phyloP scores from a whole-genome alignment of 1,140 invertebrate genomes.

The Neuroterus valhalla region DNA sequence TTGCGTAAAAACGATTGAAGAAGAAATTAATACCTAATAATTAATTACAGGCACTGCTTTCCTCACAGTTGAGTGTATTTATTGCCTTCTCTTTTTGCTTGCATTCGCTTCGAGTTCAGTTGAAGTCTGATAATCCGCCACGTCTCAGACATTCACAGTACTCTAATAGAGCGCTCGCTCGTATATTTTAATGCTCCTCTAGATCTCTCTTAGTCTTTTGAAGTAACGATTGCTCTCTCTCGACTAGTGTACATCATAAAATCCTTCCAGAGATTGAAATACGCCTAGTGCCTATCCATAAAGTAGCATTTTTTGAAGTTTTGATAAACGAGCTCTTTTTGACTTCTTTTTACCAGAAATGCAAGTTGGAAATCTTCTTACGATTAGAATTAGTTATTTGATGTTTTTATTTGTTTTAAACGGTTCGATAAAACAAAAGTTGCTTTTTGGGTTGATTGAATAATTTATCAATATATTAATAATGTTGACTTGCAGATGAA shows the following conservation, averaged over 20 bases:
- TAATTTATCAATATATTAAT: too few relatives aligned
- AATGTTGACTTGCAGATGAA: too few relatives aligned
- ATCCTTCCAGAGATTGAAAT: slow-evolving; percentile 6
- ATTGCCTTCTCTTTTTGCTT: slow-evolving; percentile 31
- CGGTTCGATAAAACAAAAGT: too few relatives aligned
- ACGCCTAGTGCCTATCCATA: slow-evolving; percentile 8
- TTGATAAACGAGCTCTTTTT: slow-evolving; percentile 20
- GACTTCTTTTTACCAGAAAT: neutral
- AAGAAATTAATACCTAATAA: too few relatives aligned
- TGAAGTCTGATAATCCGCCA: slow-evolving; percentile 46
- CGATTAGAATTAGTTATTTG: slow-evolving; percentile 7
- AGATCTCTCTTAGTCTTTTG: slow-evolving; percentile 1
- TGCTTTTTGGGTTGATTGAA: too few relatives aligned
- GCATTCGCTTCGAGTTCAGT: slow-evolving; percentile 37
- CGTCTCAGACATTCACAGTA: slow-evolving; percentile 33
- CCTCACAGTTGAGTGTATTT: too few relatives aligned
- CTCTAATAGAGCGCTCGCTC: slow-evolving; percentile 39
- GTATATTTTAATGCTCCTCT: slow-evolving; percentile 41
- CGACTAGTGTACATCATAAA: slow-evolving; percentile 7
- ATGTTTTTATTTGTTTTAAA: too few relatives aligned
- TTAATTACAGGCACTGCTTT: too few relatives aligned
- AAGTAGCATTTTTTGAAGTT: neutral
- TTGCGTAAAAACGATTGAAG: too few relatives aligned
- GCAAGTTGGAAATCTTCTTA: neutral
- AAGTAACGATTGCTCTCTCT: slow-evolving; percentile 2